These are phyloP conservation scores for Rhabdomys dilectus DNA, from an alignment of 2,113 vertebrate species.

Conservation along the genomic window DNA sequence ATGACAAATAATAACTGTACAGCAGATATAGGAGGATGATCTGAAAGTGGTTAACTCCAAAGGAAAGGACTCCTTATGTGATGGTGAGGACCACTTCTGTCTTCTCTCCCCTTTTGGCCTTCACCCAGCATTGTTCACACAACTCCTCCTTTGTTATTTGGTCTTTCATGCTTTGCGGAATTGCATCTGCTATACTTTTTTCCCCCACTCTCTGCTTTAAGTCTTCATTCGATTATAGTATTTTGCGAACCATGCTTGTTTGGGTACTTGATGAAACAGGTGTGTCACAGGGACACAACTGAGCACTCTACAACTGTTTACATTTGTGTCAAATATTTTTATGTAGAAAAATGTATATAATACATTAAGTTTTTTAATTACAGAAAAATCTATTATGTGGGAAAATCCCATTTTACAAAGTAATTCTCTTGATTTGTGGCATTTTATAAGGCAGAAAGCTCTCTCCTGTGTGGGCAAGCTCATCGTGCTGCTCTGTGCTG, in stretches of 20 bases:
- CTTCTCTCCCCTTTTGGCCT: rapidly evolving
- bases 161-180: not conserved
- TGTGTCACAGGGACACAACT: not conserved
- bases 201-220: not conserved
- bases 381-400: not conserved
- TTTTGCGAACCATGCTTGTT: not conserved
- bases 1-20: not conserved
- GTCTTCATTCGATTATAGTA: not conserved
- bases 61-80: not conserved
- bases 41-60: not conserved
- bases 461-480: not conserved
- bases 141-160: not conserved
- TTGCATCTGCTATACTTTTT: not conserved
- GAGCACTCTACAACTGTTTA: not conserved
- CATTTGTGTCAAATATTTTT: not conserved
- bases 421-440: not conserved
- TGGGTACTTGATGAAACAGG: not conserved
- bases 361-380: not conserved
- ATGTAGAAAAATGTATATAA: not conserved
- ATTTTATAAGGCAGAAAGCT: not conserved
- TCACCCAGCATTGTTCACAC: not conserved
- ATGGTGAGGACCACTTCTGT: no score
- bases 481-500: not conserved
- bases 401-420: not conserved
- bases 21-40: not conserved